A percentile compares a stretch with the other conserved stretches of the same genome.
Evolutionary conservation across 2,888 invertebrate genomes (phyloP).

Genomic region (Tridacna gigas): DNA sequence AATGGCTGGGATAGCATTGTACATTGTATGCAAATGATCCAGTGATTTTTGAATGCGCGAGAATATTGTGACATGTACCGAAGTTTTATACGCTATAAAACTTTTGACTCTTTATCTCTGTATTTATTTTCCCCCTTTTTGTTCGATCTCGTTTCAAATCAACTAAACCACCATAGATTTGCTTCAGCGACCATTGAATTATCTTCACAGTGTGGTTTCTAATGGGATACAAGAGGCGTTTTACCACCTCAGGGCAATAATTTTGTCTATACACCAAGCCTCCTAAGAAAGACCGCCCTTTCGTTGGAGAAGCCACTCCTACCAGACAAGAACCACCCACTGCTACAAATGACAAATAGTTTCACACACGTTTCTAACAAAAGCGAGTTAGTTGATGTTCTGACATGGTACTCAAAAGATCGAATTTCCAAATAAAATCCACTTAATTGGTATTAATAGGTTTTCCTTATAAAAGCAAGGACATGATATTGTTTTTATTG

Average conservation of each 20-base stretch:
- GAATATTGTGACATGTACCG: too few relatives aligned
- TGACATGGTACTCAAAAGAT: constrained; percentile 15
- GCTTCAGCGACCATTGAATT: constrained; percentile 20
- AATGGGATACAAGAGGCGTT: constrained; percentile 18
- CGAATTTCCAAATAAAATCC: constrained; percentile 24
- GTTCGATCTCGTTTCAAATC: constrained; percentile 19
- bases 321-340: constrained; percentile 13
- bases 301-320: background rate
- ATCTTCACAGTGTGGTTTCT: constrained; percentile 26
- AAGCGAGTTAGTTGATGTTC: constrained; percentile 7
- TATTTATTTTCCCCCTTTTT: constrained; percentile 3
- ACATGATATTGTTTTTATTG: constrained; percentile 10
- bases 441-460: constrained; percentile 24
- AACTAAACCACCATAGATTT: constrained; percentile 5
- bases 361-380: constrained; percentile 15
- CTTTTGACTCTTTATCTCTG: background rate
- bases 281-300: background rate
- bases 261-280: background rate
- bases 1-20: too few relatives aligned
- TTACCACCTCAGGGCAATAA: constrained; percentile 24
- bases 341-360: constrained; percentile 1
- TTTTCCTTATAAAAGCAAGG: constrained; percentile 2
- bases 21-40: too few relatives aligned
- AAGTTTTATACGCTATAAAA: too few relatives aligned
- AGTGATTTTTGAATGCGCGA: too few relatives aligned